Percentiles rank a stretch among this genome's conserved stretches.
Evolutionary conservation across 2,797 vertebrate species (phyloP).

Genomic region (Liparis tanakae): DNA sequence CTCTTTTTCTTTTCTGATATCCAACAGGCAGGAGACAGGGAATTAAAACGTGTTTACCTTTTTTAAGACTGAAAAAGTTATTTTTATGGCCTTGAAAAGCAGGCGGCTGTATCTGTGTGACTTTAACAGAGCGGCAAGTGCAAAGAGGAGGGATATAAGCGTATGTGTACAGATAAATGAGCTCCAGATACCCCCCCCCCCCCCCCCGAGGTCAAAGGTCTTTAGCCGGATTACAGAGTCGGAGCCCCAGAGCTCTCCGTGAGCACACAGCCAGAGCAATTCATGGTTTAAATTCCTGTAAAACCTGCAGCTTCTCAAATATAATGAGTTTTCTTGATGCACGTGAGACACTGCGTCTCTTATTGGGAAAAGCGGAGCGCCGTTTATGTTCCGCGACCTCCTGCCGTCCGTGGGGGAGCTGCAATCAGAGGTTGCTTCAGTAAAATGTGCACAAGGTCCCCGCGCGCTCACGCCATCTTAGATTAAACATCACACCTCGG

Average conservation of each 20-base stretch:
- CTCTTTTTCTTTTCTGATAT: slow-evolving; percentile 28
- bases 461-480: slow-evolving; percentile 31
- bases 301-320: slow-evolving; percentile 54
- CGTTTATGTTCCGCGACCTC: slow-evolving; percentile 13
- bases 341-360: slow-evolving; percentile 16
- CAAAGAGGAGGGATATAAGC: slow-evolving; percentile 28
- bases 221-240: slow-evolving; percentile 67
- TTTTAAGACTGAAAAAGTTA: slow-evolving; percentile 40
- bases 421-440: slow-evolving; percentile 21
- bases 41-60: slow-evolving; percentile 33
- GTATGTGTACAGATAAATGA: slow-evolving; percentile 48
- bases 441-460: slow-evolving; percentile 34
- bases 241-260: slow-evolving; percentile 45
- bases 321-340: slow-evolving; percentile 31
- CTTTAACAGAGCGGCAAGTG: slow-evolving; percentile 47
- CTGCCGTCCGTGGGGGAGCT: not conserved
- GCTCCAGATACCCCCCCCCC: slow-evolving; percentile 46
- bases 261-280: slow-evolving; percentile 51
- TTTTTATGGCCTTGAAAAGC: slow-evolving; percentile 9
- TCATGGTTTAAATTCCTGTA: slow-evolving; percentile 49
- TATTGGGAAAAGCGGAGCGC: slow-evolving; percentile 9
- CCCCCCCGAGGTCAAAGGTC: slow-evolving; percentile 59
- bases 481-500: slow-evolving; percentile 61
- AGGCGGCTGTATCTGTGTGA: slow-evolving; percentile 33
- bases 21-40: slow-evolving; percentile 38